phyloP scores from a whole-genome alignment of 1,140 invertebrate genomes.

The Drosophila mayri region DNA sequence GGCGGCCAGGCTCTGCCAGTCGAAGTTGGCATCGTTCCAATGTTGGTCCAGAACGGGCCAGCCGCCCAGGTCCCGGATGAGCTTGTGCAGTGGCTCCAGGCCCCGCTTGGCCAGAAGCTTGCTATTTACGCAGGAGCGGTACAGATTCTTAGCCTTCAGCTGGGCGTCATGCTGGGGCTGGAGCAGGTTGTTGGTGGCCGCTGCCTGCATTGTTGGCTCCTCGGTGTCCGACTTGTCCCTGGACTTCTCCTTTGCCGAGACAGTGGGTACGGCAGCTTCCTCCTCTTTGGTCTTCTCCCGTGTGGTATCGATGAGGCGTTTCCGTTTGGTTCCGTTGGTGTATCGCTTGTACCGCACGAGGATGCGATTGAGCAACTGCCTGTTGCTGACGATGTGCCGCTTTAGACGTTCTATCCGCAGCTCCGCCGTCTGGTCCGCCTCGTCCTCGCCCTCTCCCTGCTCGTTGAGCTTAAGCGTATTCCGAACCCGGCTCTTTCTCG shows the following conservation, averaged over 20 bases:
- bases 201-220: neutral
- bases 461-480: conserved; percentile 62
- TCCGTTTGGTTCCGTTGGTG: conserved; percentile 51
- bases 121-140: conserved; percentile 94
- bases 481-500: conserved; percentile 29
- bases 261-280: conserved; percentile 4
- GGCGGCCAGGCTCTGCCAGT: conserved; percentile 91
- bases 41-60: conserved; percentile 92
- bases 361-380: conserved; percentile 59
- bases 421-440: conserved; percentile 48
- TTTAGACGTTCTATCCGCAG: conserved; percentile 45
- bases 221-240: conserved; percentile 25
- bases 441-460: conserved; percentile 40
- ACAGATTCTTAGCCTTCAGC: conserved; percentile 92
- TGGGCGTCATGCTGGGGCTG: conserved; percentile 86
- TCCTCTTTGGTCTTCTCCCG: conserved; percentile 62
- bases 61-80: conserved; percentile 91
- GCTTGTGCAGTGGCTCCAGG: conserved; percentile 89
- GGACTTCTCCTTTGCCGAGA: neutral
- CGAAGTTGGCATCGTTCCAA: conserved; percentile 89
- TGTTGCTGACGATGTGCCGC: conserved; percentile 61
- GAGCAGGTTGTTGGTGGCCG: conserved; percentile 22
- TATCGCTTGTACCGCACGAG: conserved; percentile 72
- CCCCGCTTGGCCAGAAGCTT: conserved; percentile 89
- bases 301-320: conserved; percentile 51